These are phyloP conservation scores for Epistrophe grossulariae DNA, from an alignment of 2,888 invertebrate genomes.

Conservation along the genomic window DNA sequence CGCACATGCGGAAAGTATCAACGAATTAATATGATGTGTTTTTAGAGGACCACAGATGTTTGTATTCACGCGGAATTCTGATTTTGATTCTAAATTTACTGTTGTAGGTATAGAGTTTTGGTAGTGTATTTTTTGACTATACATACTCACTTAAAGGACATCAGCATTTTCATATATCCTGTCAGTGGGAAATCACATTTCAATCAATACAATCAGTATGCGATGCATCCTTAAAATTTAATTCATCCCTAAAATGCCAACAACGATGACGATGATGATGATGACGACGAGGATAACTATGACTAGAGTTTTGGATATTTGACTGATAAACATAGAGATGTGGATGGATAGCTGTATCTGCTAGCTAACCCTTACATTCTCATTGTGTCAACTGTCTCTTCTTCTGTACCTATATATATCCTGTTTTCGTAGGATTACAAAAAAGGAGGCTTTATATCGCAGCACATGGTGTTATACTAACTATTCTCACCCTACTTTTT, in stretches of 20 bases:
- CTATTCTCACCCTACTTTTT: slow-evolving; percentile 25
- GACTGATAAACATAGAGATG: slow-evolving; percentile 12
- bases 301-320: slow-evolving; percentile 49
- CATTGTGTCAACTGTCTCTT: slow-evolving; percentile 58
- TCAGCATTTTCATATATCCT: slow-evolving; percentile 20
- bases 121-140: too few species aligned
- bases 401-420: slow-evolving; percentile 18
- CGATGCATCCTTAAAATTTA: slow-evolving; percentile 64
- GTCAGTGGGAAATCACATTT: slow-evolving; percentile 64
- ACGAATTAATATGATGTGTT: slow-evolving; percentile 38
- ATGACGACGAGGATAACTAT: not conserved
- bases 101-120: not conserved
- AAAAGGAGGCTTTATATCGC: slow-evolving; percentile 19
- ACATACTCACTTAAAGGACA: slow-evolving; percentile 26
- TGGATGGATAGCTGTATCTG: slow-evolving; percentile 8
- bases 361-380: slow-evolving; percentile 18
- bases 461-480: slow-evolving; percentile 22
- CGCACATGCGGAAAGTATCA: slow-evolving; percentile 41
- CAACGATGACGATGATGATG: not conserved
- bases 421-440: slow-evolving; percentile 16
- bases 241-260: slow-evolving; percentile 53
- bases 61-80: slow-evolving; percentile 61
- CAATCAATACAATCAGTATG: slow-evolving; percentile 66
- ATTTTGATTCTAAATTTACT: not conserved
- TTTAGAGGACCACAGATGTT: slow-evolving; percentile 65